These are phyloP conservation scores for Antheraea pernyi DNA, from an alignment of 1,140 invertebrate genomes.

Conservation along the genomic window DNA sequence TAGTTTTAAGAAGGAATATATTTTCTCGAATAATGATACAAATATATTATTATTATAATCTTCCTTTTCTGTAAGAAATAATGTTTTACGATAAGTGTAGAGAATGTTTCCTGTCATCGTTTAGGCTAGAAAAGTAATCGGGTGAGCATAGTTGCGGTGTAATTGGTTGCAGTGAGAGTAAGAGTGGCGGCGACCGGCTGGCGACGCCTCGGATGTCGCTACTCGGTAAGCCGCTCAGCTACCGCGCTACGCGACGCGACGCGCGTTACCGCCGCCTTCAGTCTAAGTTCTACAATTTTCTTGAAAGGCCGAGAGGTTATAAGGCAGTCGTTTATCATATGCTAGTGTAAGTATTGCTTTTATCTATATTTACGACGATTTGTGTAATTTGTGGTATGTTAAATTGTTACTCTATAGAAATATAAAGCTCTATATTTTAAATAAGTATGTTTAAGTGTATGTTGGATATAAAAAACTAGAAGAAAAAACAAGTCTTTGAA, in stretches of 20 bases:
- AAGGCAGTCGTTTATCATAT: constrained; percentile 94
- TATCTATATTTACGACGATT: background rate
- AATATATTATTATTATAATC: too few relatives aligned
- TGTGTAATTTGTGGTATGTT: background rate
- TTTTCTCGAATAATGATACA: too few relatives aligned
- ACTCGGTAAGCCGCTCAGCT: constrained; percentile 93
- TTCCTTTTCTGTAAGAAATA: background rate
- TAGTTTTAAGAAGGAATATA: too few relatives aligned
- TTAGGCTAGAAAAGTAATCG: background rate
- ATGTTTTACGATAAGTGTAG: background rate
- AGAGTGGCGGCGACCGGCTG: constrained; percentile 81
- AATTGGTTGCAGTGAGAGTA: constrained; percentile 71
- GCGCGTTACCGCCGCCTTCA: constrained; percentile 93
- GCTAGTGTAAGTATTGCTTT: constrained; percentile 90
- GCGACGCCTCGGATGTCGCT: constrained; percentile 92
- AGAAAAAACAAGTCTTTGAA: too few relatives aligned
- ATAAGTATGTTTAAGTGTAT: too few relatives aligned
- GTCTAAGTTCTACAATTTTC: constrained; percentile 95
- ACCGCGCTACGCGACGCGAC: constrained; percentile 91
- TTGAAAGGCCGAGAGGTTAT: constrained; percentile 93
- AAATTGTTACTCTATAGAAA: too few relatives aligned
- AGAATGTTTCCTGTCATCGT: background rate
- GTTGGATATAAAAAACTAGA: too few relatives aligned
- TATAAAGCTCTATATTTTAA: background rate
- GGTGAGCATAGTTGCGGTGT: constrained; percentile 21